phyloP scores from a whole-genome alignment of 1,140 invertebrate species.

The Drosophila suzukii region DNA sequence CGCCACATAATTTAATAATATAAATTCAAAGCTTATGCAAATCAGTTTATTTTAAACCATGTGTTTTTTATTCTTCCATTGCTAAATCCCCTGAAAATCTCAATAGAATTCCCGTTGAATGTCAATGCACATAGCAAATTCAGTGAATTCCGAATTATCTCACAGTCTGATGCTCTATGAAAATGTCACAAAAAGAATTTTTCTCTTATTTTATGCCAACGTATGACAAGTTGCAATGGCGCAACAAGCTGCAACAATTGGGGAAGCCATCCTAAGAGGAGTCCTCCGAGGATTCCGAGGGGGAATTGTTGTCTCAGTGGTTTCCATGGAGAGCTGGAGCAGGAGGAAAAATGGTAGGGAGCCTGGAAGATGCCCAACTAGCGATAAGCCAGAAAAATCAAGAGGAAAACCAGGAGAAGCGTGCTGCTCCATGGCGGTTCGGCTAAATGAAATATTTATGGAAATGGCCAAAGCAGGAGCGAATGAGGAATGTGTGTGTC shows the following conservation, averaged over 20 bases:
- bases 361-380: slow-evolving; percentile 59
- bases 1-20: background rate
- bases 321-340: background rate
- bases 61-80: background rate
- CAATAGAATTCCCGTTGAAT: slow-evolving; percentile 30
- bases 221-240: slow-evolving; percentile 67
- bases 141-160: slow-evolving; percentile 37
- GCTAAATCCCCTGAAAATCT: slow-evolving; percentile 22
- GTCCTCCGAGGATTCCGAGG: slow-evolving; percentile 9
- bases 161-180: slow-evolving; percentile 40
- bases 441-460: slow-evolving; percentile 81
- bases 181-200: slow-evolving; percentile 60
- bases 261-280: slow-evolving; percentile 1
- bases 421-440: slow-evolving; percentile 58
- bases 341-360: background rate
- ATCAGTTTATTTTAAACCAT: background rate
- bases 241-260: slow-evolving; percentile 64
- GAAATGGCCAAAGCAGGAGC: slow-evolving; percentile 59
- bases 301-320: slow-evolving; percentile 8
- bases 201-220: slow-evolving; percentile 60
- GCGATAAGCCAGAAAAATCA: slow-evolving; percentile 63
- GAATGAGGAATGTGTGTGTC: slow-evolving; percentile 13
- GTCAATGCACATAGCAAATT: slow-evolving; percentile 37
- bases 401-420: slow-evolving; percentile 59
- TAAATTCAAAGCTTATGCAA: background rate